These are phyloP conservation scores for Daktulosphaira vitifoliae DNA, from an alignment of 1,140 invertebrate species.

Conservation along the genomic window DNA sequence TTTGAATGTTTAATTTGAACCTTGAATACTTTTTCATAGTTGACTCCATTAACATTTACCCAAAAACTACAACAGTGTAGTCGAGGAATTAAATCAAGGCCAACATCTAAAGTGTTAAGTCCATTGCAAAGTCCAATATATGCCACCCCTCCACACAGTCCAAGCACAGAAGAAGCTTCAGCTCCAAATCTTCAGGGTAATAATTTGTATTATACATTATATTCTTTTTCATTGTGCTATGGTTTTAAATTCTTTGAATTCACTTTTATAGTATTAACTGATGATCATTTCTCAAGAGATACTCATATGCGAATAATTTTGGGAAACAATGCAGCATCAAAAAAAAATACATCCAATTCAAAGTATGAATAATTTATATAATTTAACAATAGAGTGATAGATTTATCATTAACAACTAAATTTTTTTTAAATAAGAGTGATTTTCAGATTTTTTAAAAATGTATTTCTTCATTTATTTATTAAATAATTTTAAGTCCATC, in stretches of 20 bases:
- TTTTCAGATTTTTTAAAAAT: too few relatives aligned
- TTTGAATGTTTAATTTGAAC: background rate
- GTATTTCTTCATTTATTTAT: too few relatives aligned
- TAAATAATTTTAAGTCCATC: too few relatives aligned
- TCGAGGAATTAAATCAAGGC: constrained; percentile 50
- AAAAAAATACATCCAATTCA: constrained; percentile 3
- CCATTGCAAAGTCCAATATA: constrained; percentile 73
- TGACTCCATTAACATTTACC: constrained; percentile 55
- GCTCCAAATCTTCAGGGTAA: constrained; percentile 25
- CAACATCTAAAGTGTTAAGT: constrained; percentile 60
- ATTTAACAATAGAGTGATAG: too few relatives aligned
- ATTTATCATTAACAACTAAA: too few relatives aligned
- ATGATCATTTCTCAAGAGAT: constrained; percentile 68
- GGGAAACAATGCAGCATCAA: constrained; percentile 44
- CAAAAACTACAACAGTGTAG: constrained; percentile 64
- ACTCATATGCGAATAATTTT: constrained; percentile 85
- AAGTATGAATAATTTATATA: constrained; percentile 13
- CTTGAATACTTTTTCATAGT: constrained; percentile 9
- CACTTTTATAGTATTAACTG: constrained; percentile 35
- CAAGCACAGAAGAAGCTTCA: constrained; percentile 49
- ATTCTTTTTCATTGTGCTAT: background rate
- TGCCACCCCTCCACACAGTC: constrained; percentile 71
- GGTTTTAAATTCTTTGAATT: background rate
- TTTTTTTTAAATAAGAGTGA: too few relatives aligned
- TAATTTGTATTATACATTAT: background rate